phyloP scores from a whole-genome alignment of 2,888 invertebrate genomes.

The Formica aserva region DNA sequence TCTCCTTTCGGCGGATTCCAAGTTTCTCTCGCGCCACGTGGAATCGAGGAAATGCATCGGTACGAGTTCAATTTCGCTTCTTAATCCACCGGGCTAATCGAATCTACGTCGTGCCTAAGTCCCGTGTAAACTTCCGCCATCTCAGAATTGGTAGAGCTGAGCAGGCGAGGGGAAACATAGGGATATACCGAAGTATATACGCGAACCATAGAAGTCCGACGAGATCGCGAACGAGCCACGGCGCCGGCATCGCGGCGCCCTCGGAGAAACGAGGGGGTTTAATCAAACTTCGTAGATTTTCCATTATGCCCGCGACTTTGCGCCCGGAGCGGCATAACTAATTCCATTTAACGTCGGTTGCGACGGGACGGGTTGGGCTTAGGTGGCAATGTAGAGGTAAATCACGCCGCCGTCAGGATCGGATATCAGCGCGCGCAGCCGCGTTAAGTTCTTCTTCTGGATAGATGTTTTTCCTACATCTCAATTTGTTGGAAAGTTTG shows the following conservation, averaged over 20 bases:
- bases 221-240: conserved; percentile 51
- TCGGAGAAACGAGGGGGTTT: conserved; percentile 69
- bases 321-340: conserved; percentile 74
- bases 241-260: conserved; percentile 25
- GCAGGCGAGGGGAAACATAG: not conserved
- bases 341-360: conserved; percentile 74
- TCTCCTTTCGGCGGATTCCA: not conserved
- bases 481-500: not conserved
- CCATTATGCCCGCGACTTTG: conserved; percentile 80
- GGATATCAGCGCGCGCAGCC: conserved; percentile 47
- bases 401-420: conserved; percentile 57
- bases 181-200: conserved; percentile 5
- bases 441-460: conserved; percentile 17
- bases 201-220: conserved; percentile 33
- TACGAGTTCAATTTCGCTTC: conserved; percentile 74
- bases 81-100: conserved; percentile 77
- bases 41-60: conserved; percentile 55
- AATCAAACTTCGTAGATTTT: conserved; percentile 82
- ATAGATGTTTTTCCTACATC: conserved; percentile 5
- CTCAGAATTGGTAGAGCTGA: conserved; percentile 2
- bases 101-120: conserved; percentile 63
- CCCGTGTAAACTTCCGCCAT: conserved; percentile 53
- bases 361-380: conserved; percentile 36
- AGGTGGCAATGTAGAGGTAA: conserved; percentile 59
- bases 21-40: not conserved